Percentiles rank a stretch among this genome's conserved stretches.
phyloP scores from a whole-genome alignment of 1,140 invertebrate genomes.

The Pseudomyrmex dendroicus region DNA sequence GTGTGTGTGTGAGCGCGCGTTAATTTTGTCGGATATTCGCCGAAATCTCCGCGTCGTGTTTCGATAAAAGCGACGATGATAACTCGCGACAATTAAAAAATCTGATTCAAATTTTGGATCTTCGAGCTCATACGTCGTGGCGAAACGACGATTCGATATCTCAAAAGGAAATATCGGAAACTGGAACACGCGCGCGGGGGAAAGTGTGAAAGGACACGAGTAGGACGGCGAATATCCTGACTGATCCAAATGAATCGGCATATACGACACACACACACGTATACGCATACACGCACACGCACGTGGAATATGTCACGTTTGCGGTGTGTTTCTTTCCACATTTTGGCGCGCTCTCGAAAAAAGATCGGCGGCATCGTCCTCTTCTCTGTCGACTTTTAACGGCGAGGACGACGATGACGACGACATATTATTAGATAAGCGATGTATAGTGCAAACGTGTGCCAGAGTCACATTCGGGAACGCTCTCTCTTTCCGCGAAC shows the following conservation, averaged over 20 bases:
- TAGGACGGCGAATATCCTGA: not conserved
- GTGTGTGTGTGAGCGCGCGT: no score
- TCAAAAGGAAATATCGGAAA: not conserved
- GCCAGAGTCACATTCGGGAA: slow-evolving; percentile 56
- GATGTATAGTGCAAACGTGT: not conserved
- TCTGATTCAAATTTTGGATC: not conserved
- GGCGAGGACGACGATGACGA: not conserved
- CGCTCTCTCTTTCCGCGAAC: not conserved
- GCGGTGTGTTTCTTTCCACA: not conserved
- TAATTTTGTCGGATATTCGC: not conserved
- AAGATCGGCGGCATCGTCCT: not conserved
- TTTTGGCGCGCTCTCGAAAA: not conserved
- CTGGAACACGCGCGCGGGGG: not conserved
- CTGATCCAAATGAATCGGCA: slow-evolving; percentile 26
- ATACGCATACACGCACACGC: not conserved
- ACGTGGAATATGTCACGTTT: not conserved
- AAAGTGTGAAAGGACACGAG: not conserved
- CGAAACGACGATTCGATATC: not conserved
- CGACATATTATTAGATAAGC: not conserved
- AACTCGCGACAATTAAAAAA: slow-evolving; percentile 3
- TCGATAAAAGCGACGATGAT: not conserved
- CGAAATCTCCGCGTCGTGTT: not conserved
- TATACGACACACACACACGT: not conserved
- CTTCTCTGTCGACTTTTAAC: not conserved
- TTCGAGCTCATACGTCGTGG: not conserved